Base-by-base conservation (phyloP, 2,888 invertebrate genomes). In the Drosophila limbata region DNA sequence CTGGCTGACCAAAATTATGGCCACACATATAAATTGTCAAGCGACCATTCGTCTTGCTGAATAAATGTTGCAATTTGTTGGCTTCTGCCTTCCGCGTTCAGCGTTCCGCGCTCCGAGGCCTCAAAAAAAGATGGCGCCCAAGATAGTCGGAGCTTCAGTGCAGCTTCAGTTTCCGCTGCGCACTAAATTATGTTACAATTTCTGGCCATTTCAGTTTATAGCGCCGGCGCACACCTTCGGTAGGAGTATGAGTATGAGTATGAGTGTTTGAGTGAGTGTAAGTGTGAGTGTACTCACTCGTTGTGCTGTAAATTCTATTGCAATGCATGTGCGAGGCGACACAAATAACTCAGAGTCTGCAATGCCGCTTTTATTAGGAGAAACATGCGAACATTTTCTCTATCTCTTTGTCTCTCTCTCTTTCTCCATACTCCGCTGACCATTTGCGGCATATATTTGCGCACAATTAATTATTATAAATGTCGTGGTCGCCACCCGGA, bases 51-150 rank as follows among this genome's bases (percentile, higher is more conserved):
- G 90, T 91, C 92, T 92, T 92, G 83, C 84, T 88, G 79, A 91
- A 92, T 91, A 90, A 91, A 91, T 91, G 90, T 91, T 91, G 91
- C 90, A 91, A 91, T 91, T 91, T 91, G 91, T 85, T 90, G 88
- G 87, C 81, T 73, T 90, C 81, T 74, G 81, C 75, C 72, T 69
- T 69, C 79, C 73, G 19, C 78, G 68, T 69, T 69, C 79, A 73
- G 19, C 78, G 68, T 28, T 28, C 8, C 74, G 5, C 25, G 25
- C 8, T 28, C 28, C 74, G 79, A 67, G 40, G 52, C 77, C 69
- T 63, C 44, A 8, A 50, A 50, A 50, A 37, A 56, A 79, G 80
- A 76, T 76, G 75, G 71, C 64, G 64, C 21, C 75, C 70, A 76
- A 76, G 75, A 76, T 76, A 76, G 70, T 11, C 33, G 17, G 13